Evolutionary conservation across 1,140 invertebrate genomes (phyloP), one percentile per base, ranked within the genome.

Genomic region (Ladona fulva): DNA sequence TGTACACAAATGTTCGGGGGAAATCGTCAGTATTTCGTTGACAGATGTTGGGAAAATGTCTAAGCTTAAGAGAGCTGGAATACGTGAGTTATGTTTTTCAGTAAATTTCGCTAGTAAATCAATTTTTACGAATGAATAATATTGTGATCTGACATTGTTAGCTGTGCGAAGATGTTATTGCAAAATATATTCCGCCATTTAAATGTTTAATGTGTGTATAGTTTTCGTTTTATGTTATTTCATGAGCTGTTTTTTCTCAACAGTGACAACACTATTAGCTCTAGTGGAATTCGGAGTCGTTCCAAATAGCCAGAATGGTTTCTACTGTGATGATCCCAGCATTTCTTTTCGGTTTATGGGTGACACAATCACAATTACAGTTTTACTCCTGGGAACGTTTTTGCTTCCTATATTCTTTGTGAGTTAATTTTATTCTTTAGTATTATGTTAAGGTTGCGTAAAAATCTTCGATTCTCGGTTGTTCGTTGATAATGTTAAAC

Each of bases 291-390:
- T 86, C 19, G 87, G 86, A 24, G 76, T 85, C 0, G 66, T 90
- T 0, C 89, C 89, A 0, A 84, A 85, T 37, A 37, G 80, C 12
- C 85, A 86, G 19, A 85, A 84, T 75, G 90, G 90, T 0, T 92
- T 90, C 80, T 86, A 84, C 25, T 92, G 90, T 81, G 88, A 90
- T 77, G 90, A 92, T 80, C 89, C 89, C 0, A 87, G 87, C 76
- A 85, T 92, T 24, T 89, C 88, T 0, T 85, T 87, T 78, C 87
- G 87, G 52, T 92, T 85, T 79, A 86, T 81, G 0, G 90, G 90
- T 6, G 90, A 92, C 59, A 90, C 90, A 0, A 85, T 92, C 16
- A 77, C 75, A 0, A 76, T 79, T 16, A 52, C 73, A 24, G 25
- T 77, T 73, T 52, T 75, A 74, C 74, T 29, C 16, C 14, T 66